phyloP scores from a whole-genome alignment of 2,888 invertebrate genomes.

The Rhaphigaster nebulosa region DNA sequence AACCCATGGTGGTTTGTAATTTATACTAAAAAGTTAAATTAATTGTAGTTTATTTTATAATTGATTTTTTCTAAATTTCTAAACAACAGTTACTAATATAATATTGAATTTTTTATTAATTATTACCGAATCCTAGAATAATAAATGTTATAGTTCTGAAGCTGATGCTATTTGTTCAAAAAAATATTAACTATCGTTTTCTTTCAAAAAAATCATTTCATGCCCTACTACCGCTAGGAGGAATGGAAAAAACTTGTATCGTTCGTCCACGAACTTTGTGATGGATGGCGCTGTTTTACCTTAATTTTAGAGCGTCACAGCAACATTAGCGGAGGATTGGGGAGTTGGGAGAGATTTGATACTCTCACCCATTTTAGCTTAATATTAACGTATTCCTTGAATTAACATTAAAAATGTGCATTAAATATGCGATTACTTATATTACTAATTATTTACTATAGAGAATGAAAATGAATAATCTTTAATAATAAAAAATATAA shows the following conservation, averaged over 20 bases:
- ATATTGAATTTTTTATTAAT: background rate
- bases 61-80: too few relatives aligned
- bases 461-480: too few relatives aligned
- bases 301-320: background rate
- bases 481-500: too few relatives aligned
- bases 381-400: background rate
- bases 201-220: background rate
- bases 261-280: conserved; percentile 17
- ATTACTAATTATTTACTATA: too few relatives aligned
- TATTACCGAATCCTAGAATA: background rate
- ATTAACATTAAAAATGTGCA: background rate
- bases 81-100: too few relatives aligned
- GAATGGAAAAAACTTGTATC: conserved; percentile 22
- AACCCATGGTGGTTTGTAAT: too few relatives aligned
- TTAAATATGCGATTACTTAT: background rate
- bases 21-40: too few relatives aligned
- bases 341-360: background rate
- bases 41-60: too few relatives aligned
- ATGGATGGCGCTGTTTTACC: background rate
- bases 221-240: background rate
- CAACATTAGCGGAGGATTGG: background rate
- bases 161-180: background rate
- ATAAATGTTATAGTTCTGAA: background rate
- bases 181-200: background rate
- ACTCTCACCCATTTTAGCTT: background rate